Percentiles rank a stretch among this genome's conserved stretches.
phyloP scores from a whole-genome alignment of 2,797 vertebrate genomes.

The Anguilla anguilla region DNA sequence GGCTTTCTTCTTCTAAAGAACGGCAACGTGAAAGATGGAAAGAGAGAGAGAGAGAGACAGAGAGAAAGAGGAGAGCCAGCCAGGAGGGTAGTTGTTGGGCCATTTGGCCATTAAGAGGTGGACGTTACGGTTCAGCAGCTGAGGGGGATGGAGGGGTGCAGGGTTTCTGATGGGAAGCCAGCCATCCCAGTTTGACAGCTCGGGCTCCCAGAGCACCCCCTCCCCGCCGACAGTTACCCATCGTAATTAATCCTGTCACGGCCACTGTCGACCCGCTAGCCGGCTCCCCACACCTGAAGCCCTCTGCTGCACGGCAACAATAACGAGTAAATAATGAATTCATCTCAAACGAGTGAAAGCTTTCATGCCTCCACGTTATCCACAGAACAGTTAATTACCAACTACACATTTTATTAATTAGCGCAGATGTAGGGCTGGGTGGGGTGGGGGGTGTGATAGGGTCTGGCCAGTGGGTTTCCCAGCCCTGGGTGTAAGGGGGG shows the following conservation, averaged over 20 bases:
- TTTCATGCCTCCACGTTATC: slow-evolving; percentile 64
- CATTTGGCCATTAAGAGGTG: neutral
- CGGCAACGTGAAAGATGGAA: neutral
- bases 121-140: neutral
- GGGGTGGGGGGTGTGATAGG: neutral
- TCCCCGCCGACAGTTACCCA: neutral
- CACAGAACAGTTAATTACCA: slow-evolving; percentile 78
- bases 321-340: slow-evolving; percentile 83
- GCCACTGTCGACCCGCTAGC: neutral
- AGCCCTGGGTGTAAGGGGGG: slow-evolving; percentile 48
- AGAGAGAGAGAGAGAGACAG: neutral
- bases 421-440: slow-evolving; percentile 71
- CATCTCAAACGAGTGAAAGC: slow-evolving; percentile 70
- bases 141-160: neutral
- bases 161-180: neutral
- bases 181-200: slow-evolving; percentile 9
- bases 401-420: slow-evolving; percentile 83
- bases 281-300: slow-evolving; percentile 62
- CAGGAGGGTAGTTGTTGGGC: neutral
- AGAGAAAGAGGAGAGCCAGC: neutral
- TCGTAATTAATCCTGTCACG: neutral
- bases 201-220: neutral
- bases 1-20: neutral
- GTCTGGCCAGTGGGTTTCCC: slow-evolving; percentile 44
- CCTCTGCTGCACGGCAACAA: slow-evolving; percentile 63